phyloP scores from a whole-genome alignment of 2,888 invertebrate genomes.

The Notocelia uddmanniana region DNA sequence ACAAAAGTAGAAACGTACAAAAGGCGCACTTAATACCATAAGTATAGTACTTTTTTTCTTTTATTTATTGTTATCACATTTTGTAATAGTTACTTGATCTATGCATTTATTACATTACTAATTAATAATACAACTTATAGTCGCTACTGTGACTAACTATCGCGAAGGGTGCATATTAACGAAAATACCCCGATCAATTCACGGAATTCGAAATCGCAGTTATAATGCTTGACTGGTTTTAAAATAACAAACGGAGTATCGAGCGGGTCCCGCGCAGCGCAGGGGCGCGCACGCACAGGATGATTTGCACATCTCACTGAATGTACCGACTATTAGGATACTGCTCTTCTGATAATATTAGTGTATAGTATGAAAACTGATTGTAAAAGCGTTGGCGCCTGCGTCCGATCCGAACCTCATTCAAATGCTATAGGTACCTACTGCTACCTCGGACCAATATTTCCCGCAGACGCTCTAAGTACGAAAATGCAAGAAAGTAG shows the following conservation, averaged over 20 bases:
- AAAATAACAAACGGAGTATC: constrained; percentile 33
- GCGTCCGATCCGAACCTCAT: too few species aligned
- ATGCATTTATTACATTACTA: constrained; percentile 4
- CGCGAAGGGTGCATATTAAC: constrained; percentile 32
- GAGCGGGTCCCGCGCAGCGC: constrained; percentile 3
- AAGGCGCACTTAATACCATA: too few species aligned
- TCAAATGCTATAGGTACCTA: too few species aligned
- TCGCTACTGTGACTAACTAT: constrained; percentile 68
- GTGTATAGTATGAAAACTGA: too few species aligned
- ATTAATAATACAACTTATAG: constrained; percentile 23
- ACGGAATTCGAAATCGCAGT: constrained; percentile 26
- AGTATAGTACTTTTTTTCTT: not conserved
- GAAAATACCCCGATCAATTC: constrained; percentile 33
- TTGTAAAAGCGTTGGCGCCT: too few species aligned
- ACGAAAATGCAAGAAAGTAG: too few species aligned
- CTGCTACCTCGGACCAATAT: too few species aligned
- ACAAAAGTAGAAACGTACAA: too few species aligned
- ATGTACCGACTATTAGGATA: not conserved
- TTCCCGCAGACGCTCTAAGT: too few species aligned
- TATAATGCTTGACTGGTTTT: constrained; percentile 34
- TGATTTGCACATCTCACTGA: constrained; percentile 29
- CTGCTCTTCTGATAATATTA: too few species aligned
- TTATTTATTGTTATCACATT: not conserved
- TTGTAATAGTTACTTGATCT: not conserved
- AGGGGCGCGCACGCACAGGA: constrained; percentile 19